phyloP scores from a whole-genome alignment of 2,113 vertebrate species.

The Aleadryas rufinucha region DNA sequence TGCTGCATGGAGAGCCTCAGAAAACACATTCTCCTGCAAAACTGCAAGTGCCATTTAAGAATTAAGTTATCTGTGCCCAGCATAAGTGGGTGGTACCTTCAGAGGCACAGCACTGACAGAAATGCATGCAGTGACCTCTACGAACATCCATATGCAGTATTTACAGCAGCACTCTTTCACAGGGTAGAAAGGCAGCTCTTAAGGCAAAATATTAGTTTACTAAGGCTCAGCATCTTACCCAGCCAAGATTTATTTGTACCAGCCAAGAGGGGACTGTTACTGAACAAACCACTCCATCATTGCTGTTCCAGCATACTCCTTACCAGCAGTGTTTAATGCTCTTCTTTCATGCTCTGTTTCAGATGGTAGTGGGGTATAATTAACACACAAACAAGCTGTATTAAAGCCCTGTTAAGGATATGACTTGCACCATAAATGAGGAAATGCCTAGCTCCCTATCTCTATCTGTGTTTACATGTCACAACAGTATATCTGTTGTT shows the following conservation, averaged over 20 bases:
- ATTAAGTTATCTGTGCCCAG: neutral
- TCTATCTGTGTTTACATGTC: neutral
- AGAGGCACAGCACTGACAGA: neutral
- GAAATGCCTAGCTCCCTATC: neutral
- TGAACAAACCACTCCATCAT: constrained; percentile 63
- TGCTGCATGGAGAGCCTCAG: neutral
- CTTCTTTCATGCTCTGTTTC: constrained; percentile 65
- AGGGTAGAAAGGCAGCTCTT: neutral
- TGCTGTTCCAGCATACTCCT: constrained; percentile 39
- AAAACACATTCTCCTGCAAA: neutral
- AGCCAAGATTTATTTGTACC: constrained; percentile 55
- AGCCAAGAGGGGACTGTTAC: constrained; percentile 50
- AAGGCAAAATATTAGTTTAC: neutral
- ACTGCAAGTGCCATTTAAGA: neutral
- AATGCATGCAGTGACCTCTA: neutral
- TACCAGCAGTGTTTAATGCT: constrained; percentile 58
- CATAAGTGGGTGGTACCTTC: neutral
- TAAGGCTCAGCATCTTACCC: constrained; percentile 31
- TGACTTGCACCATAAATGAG: constrained; percentile 32
- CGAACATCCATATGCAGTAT: neutral
- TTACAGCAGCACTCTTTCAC: neutral
- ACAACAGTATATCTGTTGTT: neutral
- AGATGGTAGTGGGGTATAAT: constrained; percentile 61
- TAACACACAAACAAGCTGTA: constrained; percentile 60
- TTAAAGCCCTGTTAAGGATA: constrained; percentile 54